Evolutionary conservation across 2,888 invertebrate genomes (phyloP), one percentile per base, ranked within the genome.

Genomic region (Strigamia transsilvanica): DNA sequence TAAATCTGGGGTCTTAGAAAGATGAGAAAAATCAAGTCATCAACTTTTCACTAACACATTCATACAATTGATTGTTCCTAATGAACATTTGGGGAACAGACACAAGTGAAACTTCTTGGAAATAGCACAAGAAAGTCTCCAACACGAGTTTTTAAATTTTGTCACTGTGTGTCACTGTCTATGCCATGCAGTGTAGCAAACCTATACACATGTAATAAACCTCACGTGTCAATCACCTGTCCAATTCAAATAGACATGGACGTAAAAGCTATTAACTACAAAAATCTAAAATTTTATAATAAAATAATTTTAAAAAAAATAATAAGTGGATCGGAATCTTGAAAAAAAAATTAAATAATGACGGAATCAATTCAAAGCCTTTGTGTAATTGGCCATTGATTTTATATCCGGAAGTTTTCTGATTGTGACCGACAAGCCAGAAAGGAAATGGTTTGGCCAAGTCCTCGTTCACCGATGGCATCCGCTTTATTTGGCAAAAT

Each of bases 361-460:
- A 5, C 10, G 2, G 10, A 38, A 38, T 38, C 38, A 38, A 38
- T 38, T 38, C 38, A 38, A 10, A 56, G 7, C 4, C 18, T 56
- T 18, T 18, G 27, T 73, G 27, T 73, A 73, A 73, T 73, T 73
- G 9, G 73, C 27, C 73, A 73, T 73, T 73, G 73, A 73, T 73
- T 73, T 73, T 73, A 32, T 73, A 73, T 73, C 32, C 56, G 56
- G 18, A 51, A 32, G 13, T 73, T 73, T 73, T 73, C 73, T 73
- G 73, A 73, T 73, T 73, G 73, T 32, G 73, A 73, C 32, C 73
- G 73, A 73, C 73, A 73, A 73, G 73, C 73, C 73, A 73, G 73
- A 73, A 73, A 73, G 73, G 73, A 73, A 73, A 73, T 73, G 73
- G 73, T 73, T 32, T 73, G 73, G 73, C 32, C 32, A 12, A 73